Evolutionary conservation across 2,888 invertebrate genomes (phyloP), one percentile per base, ranked within the genome.

Genomic region (Dusona sp.): DNA sequence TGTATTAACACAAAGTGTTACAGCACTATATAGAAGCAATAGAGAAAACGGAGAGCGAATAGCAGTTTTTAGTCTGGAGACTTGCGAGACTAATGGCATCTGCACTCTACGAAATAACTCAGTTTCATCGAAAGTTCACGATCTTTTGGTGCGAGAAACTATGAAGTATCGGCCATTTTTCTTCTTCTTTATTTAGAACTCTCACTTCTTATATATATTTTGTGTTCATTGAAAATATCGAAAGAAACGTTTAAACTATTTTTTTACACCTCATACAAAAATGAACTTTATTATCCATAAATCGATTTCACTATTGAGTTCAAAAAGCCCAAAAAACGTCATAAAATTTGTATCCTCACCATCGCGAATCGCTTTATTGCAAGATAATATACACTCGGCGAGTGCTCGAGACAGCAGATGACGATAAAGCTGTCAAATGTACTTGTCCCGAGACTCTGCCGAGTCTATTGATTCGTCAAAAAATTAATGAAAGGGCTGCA

Each of bases 71-170:
- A 51, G 64, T 51, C 70, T 70, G 54, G 68, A 84, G 54, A 79
- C 73, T 84, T 45, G 57, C 48, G 67, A 84, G 82, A 82, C 82
- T 82, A 82, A 82, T 82, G 70, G 79, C 74, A 38, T 83, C 73
- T 79, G 79, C 78, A 67, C 83, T 45, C 73, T 57, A 29, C 70
- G 80, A 64, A 84, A 72, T 72, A 70, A 75, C 82, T 75, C 82
- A 75, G 82, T 75, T 75, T 74, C 70, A 82, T 82, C 80, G 75
- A 77, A 80, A 79, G 64, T 72, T 75, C 79, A 38, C 70, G 70
- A 48, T 77, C 64, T 72, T 22, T 80, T 77, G 51, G 29, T 80
- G 48, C 33, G 73, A 72, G 57, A n/a, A 82, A 82, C 75, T n/a
- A 45, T 65, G 61, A 75, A 82, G 75, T 75, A 75, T 82, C 54